These are phyloP conservation scores for Strongylocentrotus purpuratus DNA, from an alignment of 35 echinoderm and acorn worm genomes.

Conservation along the genomic window DNA sequence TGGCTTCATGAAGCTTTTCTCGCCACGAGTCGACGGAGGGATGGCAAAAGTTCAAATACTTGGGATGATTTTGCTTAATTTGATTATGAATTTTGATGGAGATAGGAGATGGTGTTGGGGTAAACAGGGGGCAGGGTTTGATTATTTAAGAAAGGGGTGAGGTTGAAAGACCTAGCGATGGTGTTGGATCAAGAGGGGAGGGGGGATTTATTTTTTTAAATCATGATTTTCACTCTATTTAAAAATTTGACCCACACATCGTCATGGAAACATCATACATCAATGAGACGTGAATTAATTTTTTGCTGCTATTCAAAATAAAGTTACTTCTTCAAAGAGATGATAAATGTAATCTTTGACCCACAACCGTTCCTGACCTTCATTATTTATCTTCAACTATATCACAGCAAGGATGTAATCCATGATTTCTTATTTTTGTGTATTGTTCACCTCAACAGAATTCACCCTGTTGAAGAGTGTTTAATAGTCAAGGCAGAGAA, in stretches of 20 bases:
- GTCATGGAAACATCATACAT: too few relatives aligned
- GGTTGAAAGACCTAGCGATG: background rate
- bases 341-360: background rate
- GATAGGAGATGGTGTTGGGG: background rate
- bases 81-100: background rate
- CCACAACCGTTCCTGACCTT: background rate
- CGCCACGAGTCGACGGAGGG: background rate
- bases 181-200: background rate
- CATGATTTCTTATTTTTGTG: background rate
- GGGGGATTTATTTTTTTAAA: background rate
- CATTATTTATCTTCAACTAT: background rate
- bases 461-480: background rate
- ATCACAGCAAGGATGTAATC: background rate
- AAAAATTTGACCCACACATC: too few relatives aligned
- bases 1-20: background rate
- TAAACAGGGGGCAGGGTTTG: background rate
- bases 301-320: background rate
- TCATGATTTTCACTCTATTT: too few relatives aligned
- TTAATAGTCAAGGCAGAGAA: too few relatives aligned
- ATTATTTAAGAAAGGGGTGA: background rate
- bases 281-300: too few relatives aligned
- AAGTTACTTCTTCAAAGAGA: background rate
- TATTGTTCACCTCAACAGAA: too few relatives aligned
- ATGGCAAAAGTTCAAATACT: slow-evolving; percentile 1
- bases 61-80: slow-evolving; percentile 5